Conservation (phyloP, 2,888 invertebrate genomes). For the Ophion ellenae region DNA sequence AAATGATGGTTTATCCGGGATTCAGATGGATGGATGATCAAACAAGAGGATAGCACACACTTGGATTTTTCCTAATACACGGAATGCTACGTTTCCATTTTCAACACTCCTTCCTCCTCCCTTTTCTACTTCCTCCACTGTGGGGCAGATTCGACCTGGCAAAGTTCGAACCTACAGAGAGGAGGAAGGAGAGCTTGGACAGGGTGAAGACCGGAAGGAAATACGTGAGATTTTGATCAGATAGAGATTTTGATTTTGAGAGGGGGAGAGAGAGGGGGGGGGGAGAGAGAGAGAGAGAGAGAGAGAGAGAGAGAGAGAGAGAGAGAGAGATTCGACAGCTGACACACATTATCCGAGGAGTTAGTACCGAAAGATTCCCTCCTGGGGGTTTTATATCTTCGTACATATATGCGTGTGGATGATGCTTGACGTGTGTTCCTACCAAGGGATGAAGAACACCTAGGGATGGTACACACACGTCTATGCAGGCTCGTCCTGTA, state of each 20-base stretch:
- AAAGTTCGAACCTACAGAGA: slow-evolving; percentile 14
- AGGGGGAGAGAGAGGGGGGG: too few relatives aligned
- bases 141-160: slow-evolving; percentile 25
- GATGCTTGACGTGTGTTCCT: slow-evolving; percentile 32
- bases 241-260: too few relatives aligned
- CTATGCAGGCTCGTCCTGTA: slow-evolving; percentile 3
- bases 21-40: slow-evolving; percentile 21
- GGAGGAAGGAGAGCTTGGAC: slow-evolving; percentile 14
- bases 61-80: neutral
- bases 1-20: slow-evolving; percentile 54
- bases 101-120: neutral
- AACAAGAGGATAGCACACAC: neutral
- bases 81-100: neutral
- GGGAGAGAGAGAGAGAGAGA: too few relatives aligned
- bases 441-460: slow-evolving; percentile 50
- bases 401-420: slow-evolving; percentile 1
- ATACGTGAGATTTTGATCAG: slow-evolving; percentile 59
- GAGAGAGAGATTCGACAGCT: slow-evolving; percentile 70
- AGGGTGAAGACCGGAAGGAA: slow-evolving; percentile 46
- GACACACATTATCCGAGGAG: slow-evolving; percentile 74
- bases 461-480: slow-evolving; percentile 18
- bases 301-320: slow-evolving; percentile 19
- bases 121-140: neutral
- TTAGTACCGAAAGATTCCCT: slow-evolving; percentile 71
- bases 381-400: slow-evolving; percentile 55